Conservation (phyloP, 2,888 invertebrate species). For the Ornithoptera alexandrae region DNA sequence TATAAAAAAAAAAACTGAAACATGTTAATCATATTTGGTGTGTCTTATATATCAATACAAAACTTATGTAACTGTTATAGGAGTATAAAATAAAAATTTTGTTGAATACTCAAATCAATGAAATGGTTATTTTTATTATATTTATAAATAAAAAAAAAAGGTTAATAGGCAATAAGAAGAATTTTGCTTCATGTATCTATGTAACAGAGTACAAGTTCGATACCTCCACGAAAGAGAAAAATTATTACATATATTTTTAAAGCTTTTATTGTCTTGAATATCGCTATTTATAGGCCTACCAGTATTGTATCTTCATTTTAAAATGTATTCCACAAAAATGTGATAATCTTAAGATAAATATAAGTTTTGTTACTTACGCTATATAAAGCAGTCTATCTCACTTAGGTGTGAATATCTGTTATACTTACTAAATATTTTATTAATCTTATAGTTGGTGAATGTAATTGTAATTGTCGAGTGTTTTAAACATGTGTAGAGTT, state of each 20-base stretch:
- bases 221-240: slow-evolving; percentile 23
- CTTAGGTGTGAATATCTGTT: slow-evolving; percentile 7
- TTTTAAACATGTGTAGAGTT: slow-evolving; percentile 49
- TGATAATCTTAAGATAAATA: slow-evolving; percentile 33
- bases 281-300: slow-evolving; percentile 36
- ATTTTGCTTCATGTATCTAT: background rate
- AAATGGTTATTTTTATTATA: slow-evolving; percentile 11
- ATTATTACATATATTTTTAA: slow-evolving; percentile 17
- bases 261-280: slow-evolving; percentile 18
- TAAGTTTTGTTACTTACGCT: slow-evolving; percentile 17
- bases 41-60: background rate
- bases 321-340: slow-evolving; percentile 33
- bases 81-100: slow-evolving; percentile 12
- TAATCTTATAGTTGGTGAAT: slow-evolving; percentile 1
- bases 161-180: background rate
- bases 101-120: slow-evolving; percentile 4
- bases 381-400: slow-evolving; percentile 2
- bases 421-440: slow-evolving; percentile 13
- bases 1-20: background rate
- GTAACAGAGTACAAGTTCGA: slow-evolving; percentile 26
- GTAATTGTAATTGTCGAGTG: slow-evolving; percentile 37
- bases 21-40: background rate
- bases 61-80: background rate
- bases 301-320: slow-evolving; percentile 28
- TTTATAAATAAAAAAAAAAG: slow-evolving; percentile 3